Base-by-base conservation (phyloP, 2,113 vertebrate species). In the Gadus macrocephalus region DNA sequence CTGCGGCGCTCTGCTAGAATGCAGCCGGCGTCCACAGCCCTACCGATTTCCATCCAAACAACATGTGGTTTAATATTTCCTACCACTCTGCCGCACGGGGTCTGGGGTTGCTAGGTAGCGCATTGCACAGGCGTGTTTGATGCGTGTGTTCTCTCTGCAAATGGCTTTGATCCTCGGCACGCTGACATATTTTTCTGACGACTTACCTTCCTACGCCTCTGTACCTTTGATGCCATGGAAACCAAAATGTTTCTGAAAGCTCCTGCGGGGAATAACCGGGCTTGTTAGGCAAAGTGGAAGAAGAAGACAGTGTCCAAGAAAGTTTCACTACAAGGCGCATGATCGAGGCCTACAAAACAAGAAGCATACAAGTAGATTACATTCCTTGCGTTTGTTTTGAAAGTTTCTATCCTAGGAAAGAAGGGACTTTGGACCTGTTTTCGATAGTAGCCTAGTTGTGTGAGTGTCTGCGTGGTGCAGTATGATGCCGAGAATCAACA, bases 61-160 rank as follows among this genome's bases (percentile, higher is more conserved):
- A 86, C 74, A 81, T 66, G 66, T 72, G 80, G 81, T 84, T 86
- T 77, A 84, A 85, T 89, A 86, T 82, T 78, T 85, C 83, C 84
- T 72, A 62, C 73, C 64, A 80, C 42, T 73, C 77, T 67, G 72
- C 74, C 87, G 89, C 85, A 90, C 86, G 87, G 91, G 89, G 88
- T 88, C 87, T 78, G 78, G 67, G 73, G 91, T 92, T 92, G 91
- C 90, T 92, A 91, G 89, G 91, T 85, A 92, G 92, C 91, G 79
- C 83, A 67, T 86, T 78, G 82, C 81, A 71, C 63, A 15, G 80
- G 77, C 20, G 76, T 75, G 82, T 88, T 83, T 91, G 89, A 88
- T 88, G 85, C 84, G 84, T 84, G 69, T 56, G 77, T 76, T 81
- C 87, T 86, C 83, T 90, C 88, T 87, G 84, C 76, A 88, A 89